phyloP scores from a whole-genome alignment of 2,888 invertebrate species.

The Xestia ashworthii region DNA sequence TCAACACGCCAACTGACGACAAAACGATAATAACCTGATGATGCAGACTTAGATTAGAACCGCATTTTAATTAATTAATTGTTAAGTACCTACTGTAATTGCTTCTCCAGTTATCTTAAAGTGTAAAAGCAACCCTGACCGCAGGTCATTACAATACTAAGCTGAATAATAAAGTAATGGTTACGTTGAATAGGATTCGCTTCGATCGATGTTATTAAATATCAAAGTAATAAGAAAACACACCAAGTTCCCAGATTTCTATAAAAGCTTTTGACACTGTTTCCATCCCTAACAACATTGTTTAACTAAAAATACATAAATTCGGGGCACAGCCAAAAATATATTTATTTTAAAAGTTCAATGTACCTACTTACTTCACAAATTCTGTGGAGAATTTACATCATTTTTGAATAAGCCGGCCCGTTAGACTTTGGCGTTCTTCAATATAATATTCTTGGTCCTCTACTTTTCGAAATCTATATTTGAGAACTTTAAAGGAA shows the following conservation, averaged over 20 bases:
- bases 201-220: neutral
- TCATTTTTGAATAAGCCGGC: neutral
- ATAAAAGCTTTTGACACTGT: neutral
- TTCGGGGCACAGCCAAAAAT: neutral
- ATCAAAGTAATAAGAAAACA: neutral
- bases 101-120: constrained; percentile 8
- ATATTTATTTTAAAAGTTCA: neutral
- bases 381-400: neutral
- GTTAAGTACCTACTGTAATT: constrained; percentile 15
- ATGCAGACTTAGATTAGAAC: neutral
- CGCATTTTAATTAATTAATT: constrained; percentile 29
- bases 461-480: neutral
- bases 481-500: neutral
- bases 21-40: neutral
- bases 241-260: neutral
- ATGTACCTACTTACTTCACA: neutral
- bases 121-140: constrained; percentile 21
- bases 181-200: constrained; percentile 1
- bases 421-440: neutral
- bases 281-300: neutral
- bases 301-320: neutral
- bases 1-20: neutral
- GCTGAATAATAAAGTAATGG: neutral
- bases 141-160: constrained; percentile 10
- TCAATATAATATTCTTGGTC: neutral